phyloP scores from a whole-genome alignment of 1,140 invertebrate species.

The Apis cerana region DNA sequence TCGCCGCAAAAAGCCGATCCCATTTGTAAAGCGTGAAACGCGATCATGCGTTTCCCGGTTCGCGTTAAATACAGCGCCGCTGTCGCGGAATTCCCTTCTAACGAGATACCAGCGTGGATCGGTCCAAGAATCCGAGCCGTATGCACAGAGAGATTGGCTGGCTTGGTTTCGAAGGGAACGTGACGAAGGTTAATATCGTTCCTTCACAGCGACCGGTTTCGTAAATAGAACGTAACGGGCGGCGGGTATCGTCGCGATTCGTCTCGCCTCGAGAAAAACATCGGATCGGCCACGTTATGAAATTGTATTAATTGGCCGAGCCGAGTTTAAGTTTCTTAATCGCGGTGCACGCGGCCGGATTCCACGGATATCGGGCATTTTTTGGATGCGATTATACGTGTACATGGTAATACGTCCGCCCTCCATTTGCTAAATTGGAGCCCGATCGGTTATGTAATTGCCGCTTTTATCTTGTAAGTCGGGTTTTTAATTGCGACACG shows the following conservation, averaged over 20 bases:
- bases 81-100: constrained; percentile 22
- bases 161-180: constrained; percentile 17
- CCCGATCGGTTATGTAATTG: neutral
- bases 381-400: neutral
- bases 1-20: neutral
- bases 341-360: neutral
- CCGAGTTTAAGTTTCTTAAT: constrained; percentile 34
- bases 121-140: constrained; percentile 23
- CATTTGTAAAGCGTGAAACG: constrained; percentile 14
- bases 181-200: constrained; percentile 53
- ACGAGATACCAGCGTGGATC: constrained; percentile 3
- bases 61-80: neutral
- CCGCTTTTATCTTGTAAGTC: too few species aligned
- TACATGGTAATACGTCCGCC: constrained; percentile 13
- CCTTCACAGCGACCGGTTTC: constrained; percentile 53
- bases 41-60: neutral
- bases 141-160: neutral
- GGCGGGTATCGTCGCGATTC: constrained; percentile 5
- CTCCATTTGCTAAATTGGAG: neutral
- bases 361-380: constrained; percentile 26
- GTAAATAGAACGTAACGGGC: constrained; percentile 47
- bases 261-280: constrained; percentile 14
- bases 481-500: too few species aligned
- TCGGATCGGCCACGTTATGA: constrained; percentile 27
- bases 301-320: constrained; percentile 43